Evolutionary conservation across 2,113 vertebrate species (phyloP).

Genomic region (Gymnobelideus leadbeateri): DNA sequence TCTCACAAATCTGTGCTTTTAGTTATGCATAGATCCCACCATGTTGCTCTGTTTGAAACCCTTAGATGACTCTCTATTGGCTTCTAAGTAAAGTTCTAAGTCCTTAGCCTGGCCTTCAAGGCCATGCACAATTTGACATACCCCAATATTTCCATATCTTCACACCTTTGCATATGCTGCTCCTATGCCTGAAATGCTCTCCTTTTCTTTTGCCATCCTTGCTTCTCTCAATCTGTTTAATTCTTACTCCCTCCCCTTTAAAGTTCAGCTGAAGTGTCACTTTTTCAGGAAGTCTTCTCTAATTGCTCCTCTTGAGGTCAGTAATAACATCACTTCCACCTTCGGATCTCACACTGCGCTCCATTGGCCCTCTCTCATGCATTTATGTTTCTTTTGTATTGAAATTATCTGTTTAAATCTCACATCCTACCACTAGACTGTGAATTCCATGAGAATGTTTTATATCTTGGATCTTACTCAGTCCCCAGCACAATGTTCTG

Average conservation of each 20-base stretch:
- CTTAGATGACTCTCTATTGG: not conserved
- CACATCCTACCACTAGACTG: not conserved
- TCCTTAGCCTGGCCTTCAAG: not conserved
- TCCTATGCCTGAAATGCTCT: not conserved
- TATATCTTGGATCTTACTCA: not conserved
- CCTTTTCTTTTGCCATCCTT: not conserved
- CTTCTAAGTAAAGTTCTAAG: not conserved
- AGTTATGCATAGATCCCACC: not conserved
- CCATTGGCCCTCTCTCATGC: not conserved
- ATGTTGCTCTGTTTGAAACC: not conserved
- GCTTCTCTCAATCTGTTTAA: not conserved
- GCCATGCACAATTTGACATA: not conserved
- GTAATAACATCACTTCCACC: not conserved
- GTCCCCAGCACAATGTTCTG: not conserved
- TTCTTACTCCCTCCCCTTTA: not conserved
- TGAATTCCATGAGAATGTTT: not conserved
- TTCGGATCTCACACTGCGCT: not conserved
- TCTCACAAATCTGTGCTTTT: not conserved
- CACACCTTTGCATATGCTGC: not conserved
- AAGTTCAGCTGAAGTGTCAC: not conserved
- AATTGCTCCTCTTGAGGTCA: not conserved
- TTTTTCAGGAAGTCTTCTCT: not conserved
- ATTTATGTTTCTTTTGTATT: not conserved
- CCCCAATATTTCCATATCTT: not conserved
- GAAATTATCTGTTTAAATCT: not conserved